Evolutionary conservation across 2,113 vertebrate genomes (phyloP).

Genomic region (Barbus barbus): DNA sequence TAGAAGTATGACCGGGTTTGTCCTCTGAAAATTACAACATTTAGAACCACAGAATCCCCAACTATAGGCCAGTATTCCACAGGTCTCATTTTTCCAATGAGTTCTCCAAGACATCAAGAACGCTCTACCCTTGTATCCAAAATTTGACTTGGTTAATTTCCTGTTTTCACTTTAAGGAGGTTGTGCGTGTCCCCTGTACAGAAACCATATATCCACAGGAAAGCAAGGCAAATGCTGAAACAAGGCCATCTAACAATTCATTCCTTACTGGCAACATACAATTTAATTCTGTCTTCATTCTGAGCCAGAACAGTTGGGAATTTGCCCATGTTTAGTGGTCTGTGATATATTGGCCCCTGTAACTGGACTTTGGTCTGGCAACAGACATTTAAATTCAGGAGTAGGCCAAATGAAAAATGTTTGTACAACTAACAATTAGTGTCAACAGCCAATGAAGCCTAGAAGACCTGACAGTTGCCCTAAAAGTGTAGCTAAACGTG

Average conservation of each 20-base stretch:
- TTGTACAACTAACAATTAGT: background rate
- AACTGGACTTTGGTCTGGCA: background rate
- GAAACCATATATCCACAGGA: constrained; percentile 44
- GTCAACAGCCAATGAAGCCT: constrained; percentile 5
- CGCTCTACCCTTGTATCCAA: constrained; percentile 5
- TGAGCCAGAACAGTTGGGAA: constrained; percentile 44
- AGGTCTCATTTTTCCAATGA: constrained; percentile 9
- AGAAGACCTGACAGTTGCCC: background rate
- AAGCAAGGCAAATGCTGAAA: constrained; percentile 26
- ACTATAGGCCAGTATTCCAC: constrained; percentile 17
- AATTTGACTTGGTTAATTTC: constrained; percentile 29
- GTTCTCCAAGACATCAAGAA: constrained; percentile 17
- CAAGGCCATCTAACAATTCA: constrained; percentile 46
- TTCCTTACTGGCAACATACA: constrained; percentile 36
- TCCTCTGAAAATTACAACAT: constrained; percentile 8
- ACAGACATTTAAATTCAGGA: background rate
- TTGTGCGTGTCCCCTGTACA: constrained; percentile 40
- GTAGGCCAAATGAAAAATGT: background rate
- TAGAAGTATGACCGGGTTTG: background rate
- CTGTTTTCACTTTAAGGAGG: constrained; percentile 51
- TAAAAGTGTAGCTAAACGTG: background rate
- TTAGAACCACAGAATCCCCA: constrained; percentile 18
- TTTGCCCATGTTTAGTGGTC: constrained; percentile 14
- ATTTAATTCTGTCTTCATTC: constrained; percentile 45
- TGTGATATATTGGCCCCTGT: constrained; percentile 6